Base-by-base conservation (phyloP, 2,113 vertebrate genomes). In the Protobothrops mucrosquamatus region DNA sequence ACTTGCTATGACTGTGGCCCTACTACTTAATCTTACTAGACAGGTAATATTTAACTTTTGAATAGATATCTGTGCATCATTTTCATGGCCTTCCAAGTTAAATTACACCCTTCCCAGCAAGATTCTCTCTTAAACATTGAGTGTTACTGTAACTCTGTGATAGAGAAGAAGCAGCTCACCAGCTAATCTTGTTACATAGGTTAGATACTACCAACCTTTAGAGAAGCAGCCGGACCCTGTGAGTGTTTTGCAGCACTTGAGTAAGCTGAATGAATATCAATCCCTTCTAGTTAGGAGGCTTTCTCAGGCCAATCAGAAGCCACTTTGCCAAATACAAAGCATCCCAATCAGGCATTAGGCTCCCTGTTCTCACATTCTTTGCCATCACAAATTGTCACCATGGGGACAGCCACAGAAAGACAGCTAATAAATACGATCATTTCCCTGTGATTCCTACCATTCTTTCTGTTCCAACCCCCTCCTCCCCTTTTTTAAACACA, bases 291-390 rank as follows among this genome's bases (percentile, higher is more conserved):
- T 99, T 99, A 98, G 98, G 99, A 98, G 98, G 98, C 98, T 97
- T 95, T 97, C 98, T 98, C 98, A 98, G 98, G 98, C 99, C 99
- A 99, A 99, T 99, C 99, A 99, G 98, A 98, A 99, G 98, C 98
- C 98, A 98, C 99, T 98, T 98, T 98, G 97, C 95, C 98, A 98
- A 98, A 98, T 98, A 99, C 99, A 99, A 99, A 99, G 98, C 95
- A 96, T 98, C 98, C 98, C 98, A 98, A 98, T 98, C 98, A 99
- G 98, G 98, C 98, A 97, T 98, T 97, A 97, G 98, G 98, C 98
- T 98, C 98, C 98, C 98, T 97, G 98, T 98, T 99, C 98, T 98
- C 98, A 97, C 98, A 99, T 99, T 99, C 98, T 99, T 99, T 98
- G 97, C 98, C 98, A 97, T 97, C 98, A 98, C 99, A 99, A 99